Evolutionary conservation across 2,888 invertebrate genomes (phyloP).

Genomic region (Lithophane semibrunnea): DNA sequence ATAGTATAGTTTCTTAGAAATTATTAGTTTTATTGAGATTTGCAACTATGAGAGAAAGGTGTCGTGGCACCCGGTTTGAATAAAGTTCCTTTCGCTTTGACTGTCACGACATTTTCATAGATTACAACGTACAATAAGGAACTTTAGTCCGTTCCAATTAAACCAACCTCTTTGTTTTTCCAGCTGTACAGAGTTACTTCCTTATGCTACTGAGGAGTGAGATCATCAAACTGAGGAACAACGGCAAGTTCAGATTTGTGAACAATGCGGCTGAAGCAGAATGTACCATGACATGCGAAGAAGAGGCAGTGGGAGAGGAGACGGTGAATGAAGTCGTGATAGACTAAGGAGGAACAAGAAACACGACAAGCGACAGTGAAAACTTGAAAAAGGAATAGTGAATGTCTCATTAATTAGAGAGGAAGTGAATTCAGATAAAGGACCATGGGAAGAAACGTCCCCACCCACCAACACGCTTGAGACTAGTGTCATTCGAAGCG

Average conservation of each 20-base stretch:
- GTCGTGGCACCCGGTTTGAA: not conserved
- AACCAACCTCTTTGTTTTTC: slow-evolving; percentile 9
- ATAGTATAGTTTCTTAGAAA: not conserved
- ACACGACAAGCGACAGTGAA: not conserved
- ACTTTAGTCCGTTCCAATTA: not conserved
- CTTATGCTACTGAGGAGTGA: slow-evolving; percentile 61
- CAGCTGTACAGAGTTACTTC: slow-evolving; percentile 54
- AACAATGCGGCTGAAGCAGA: slow-evolving; percentile 40
- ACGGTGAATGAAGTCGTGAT: not conserved
- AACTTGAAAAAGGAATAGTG: not conserved
- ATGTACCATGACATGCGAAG: slow-evolving; percentile 11
- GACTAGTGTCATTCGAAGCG: no score
- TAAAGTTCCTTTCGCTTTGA: not conserved
- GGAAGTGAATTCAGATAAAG: not conserved
- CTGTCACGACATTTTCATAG: not conserved
- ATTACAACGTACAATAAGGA: not conserved
- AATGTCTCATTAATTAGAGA: not conserved
- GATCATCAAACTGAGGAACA: slow-evolving; percentile 50
- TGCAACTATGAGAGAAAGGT: not conserved
- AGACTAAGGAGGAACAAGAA: not conserved
- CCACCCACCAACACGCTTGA: no score
- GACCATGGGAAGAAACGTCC: no score
- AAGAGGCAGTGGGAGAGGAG: not conserved
- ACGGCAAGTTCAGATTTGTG: slow-evolving; percentile 42
- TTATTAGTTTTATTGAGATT: not conserved